Conservation (phyloP, 2,113 vertebrate genomes). For the Gymnobelideus leadbeateri region DNA sequence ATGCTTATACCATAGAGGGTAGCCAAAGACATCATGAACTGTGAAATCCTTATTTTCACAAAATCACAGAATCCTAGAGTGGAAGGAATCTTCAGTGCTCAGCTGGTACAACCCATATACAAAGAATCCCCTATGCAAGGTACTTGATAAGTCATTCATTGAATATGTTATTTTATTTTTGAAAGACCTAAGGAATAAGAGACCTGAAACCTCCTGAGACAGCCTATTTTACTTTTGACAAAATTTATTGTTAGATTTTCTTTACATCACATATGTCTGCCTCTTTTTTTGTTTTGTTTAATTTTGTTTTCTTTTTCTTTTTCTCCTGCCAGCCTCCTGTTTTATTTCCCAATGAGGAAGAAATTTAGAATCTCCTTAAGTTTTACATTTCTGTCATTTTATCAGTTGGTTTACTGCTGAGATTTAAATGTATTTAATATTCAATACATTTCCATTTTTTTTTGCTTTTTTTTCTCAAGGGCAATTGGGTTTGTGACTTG, state of each 20-base stretch:
- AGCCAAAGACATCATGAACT: background rate
- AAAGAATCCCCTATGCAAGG: background rate
- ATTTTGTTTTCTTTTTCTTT: background rate
- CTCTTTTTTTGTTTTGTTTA: background rate
- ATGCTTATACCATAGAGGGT: conserved; percentile 49
- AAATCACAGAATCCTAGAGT: background rate
- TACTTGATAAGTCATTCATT: background rate
- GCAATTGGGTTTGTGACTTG: too few species aligned
- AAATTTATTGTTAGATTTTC: background rate
- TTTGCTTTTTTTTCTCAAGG: too few species aligned
- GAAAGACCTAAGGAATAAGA: background rate
- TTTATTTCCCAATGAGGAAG: background rate
- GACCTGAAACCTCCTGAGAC: background rate
- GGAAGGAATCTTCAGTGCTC: background rate
- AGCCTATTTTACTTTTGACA: background rate
- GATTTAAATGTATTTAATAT: conserved; percentile 24
- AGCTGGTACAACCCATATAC: background rate
- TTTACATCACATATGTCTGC: background rate
- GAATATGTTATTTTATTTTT: background rate
- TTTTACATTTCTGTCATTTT: conserved; percentile 1
- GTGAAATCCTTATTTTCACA: background rate
- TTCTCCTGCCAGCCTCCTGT: background rate
- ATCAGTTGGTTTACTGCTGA: background rate
- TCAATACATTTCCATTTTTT: conserved; percentile 14
- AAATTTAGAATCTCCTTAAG: background rate